Conservation (phyloP, 1,140 invertebrate genomes). For the Helicoverpa zea region DNA sequence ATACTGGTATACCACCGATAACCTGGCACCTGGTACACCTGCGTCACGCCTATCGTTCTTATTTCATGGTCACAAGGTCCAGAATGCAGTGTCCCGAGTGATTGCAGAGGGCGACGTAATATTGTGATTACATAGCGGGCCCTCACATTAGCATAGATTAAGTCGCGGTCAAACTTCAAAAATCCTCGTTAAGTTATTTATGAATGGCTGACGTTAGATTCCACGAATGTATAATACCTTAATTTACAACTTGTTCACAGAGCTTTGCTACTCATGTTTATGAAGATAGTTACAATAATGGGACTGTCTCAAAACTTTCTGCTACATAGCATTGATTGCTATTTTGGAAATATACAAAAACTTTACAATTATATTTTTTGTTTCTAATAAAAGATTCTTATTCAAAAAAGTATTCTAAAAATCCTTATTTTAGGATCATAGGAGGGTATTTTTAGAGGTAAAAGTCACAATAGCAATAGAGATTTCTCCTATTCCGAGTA, state of each 20-base stretch:
- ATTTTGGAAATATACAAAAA: too few species aligned
- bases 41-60: not conserved
- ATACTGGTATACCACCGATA: constrained; percentile 1
- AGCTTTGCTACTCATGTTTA: not conserved
- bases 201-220: constrained; percentile 15
- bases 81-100: not conserved
- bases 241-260: constrained; percentile 18
- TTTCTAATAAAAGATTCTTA: too few species aligned
- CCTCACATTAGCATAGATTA: constrained; percentile 68
- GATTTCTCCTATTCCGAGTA: too few species aligned
- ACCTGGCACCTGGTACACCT: not conserved
- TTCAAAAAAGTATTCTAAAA: too few species aligned
- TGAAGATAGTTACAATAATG: too few species aligned
- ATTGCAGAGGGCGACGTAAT: constrained; percentile 11
- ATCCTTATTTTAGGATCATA: too few species aligned
- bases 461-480: too few species aligned
- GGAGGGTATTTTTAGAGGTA: too few species aligned
- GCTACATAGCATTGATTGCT: too few species aligned
- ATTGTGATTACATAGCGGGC: constrained; percentile 58
- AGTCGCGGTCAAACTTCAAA: constrained; percentile 37
- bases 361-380: too few species aligned
- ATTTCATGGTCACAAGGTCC: constrained; percentile 7
- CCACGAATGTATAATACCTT: constrained; percentile 11
- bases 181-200: constrained; percentile 14
- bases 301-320: too few species aligned